Evolutionary conservation across 2,888 invertebrate species (phyloP).

Genomic region (Sphaeridia pumilis): DNA sequence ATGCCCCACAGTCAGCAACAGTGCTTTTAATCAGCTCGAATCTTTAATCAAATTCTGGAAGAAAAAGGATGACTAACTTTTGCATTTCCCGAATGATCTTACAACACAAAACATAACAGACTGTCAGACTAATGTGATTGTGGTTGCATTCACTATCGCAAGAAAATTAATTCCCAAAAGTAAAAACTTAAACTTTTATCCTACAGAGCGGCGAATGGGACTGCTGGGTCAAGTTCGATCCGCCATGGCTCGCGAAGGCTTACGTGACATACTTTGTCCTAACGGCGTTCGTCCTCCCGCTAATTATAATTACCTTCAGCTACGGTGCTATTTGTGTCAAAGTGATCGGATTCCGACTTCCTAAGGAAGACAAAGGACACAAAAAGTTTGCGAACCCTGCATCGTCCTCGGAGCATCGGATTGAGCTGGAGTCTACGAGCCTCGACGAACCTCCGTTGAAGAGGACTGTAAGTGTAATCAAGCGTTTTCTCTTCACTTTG

Average conservation of each 20-base stretch:
- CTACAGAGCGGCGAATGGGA: conserved; percentile 30
- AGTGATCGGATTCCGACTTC: conserved; percentile 30
- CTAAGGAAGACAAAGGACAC: conserved; percentile 3
- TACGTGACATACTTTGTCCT: conserved; percentile 39
- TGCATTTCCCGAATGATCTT: no score
- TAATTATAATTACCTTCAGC: conserved; percentile 37
- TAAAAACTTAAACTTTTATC: no score
- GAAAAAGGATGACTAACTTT: no score
- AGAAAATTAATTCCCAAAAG: no score
- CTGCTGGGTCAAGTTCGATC: conserved; percentile 38
- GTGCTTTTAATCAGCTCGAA: no score
- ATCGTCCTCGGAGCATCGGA: conserved; percentile 21
- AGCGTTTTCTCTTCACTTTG: no score
- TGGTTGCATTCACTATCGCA: no score
- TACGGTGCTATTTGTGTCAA: conserved; percentile 36
- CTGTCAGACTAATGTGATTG: no score
- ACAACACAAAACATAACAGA: no score
- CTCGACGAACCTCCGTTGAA: conserved; percentile 23
- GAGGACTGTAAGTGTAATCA: background rate
- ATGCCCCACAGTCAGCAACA: no score
- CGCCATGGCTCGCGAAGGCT: conserved; percentile 36
- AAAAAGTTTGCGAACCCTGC: conserved; percentile 21
- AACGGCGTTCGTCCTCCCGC: conserved; percentile 37
- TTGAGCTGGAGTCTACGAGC: conserved; percentile 14
- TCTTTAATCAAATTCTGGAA: no score